Conservation (phyloP, 2,888 invertebrate genomes). For the Dioctria linearis region DNA sequence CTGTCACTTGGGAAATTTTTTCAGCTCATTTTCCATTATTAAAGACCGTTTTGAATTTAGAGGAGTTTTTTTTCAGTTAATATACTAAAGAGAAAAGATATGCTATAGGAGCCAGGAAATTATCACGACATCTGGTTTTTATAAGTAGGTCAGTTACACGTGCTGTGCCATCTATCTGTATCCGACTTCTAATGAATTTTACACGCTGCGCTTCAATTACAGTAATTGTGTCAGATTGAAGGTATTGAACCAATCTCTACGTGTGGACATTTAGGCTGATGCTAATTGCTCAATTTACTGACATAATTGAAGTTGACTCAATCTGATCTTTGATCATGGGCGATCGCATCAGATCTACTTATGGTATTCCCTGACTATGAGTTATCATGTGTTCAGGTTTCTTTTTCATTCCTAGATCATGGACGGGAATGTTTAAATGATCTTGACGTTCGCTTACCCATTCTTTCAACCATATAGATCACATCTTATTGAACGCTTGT, state of each 20-base stretch:
- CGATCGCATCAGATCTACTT: not conserved
- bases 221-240: not conserved
- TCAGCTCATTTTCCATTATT: not conserved
- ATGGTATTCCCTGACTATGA: not conserved
- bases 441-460: not conserved
- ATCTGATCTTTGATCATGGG: conserved; percentile 16
- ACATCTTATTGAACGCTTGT: conserved; percentile 16
- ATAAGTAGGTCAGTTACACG: conserved; percentile 39
- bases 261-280: conserved; percentile 1
- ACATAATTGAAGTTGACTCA: conserved; percentile 10
- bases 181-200: not conserved
- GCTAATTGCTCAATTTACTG: conserved; percentile 40
- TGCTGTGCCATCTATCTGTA: not conserved
- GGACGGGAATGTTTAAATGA: conserved; percentile 20
- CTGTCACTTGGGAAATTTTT: not conserved
- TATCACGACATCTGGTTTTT: not conserved
- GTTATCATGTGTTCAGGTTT: not conserved
- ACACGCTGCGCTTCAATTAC: not conserved
- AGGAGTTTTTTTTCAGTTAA: no score
- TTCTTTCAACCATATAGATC: conserved; percentile 26
- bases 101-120: not conserved
- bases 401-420: not conserved
- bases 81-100: not conserved
- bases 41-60: no score
- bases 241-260: conserved; percentile 14